phyloP scores from a whole-genome alignment of 2,797 vertebrate species.

The Periparus ater region DNA sequence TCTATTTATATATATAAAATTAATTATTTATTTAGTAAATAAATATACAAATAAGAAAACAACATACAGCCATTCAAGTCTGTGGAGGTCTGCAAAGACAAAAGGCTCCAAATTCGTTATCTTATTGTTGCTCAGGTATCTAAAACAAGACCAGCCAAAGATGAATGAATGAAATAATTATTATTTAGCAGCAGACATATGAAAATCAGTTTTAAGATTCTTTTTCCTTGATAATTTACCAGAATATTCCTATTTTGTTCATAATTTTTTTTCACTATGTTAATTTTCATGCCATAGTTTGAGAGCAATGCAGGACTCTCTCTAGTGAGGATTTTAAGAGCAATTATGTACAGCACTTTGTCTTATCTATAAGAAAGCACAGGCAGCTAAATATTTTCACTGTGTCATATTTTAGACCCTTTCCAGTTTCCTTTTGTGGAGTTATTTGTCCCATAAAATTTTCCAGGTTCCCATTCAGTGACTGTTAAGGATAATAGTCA shows the following conservation, averaged over 20 bases:
- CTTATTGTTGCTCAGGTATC: conserved; percentile 92
- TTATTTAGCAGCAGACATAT: background rate
- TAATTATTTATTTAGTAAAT: background rate
- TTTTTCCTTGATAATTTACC: background rate
- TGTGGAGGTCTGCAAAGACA: conserved; percentile 91
- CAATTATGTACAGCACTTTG: background rate
- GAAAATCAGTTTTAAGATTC: background rate
- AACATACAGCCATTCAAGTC: conserved; percentile 93
- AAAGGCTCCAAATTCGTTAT: conserved; percentile 86
- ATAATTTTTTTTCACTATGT: background rate
- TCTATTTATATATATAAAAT: no score
- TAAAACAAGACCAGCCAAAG: conserved; percentile 58
- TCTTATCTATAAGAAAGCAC: background rate
- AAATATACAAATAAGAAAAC: conserved; percentile 6
- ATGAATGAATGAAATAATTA: background rate
- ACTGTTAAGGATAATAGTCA: background rate
- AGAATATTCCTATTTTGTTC: background rate
- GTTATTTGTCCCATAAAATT: background rate
- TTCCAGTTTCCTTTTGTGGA: background rate
- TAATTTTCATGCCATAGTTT: background rate
- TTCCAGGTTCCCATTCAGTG: background rate
- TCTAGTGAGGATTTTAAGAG: background rate
- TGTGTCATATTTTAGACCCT: background rate
- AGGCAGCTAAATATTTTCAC: background rate
- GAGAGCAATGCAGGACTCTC: background rate